phyloP scores from a whole-genome alignment of 2,113 vertebrate species.

The Chelonoidis abingdonii region DNA sequence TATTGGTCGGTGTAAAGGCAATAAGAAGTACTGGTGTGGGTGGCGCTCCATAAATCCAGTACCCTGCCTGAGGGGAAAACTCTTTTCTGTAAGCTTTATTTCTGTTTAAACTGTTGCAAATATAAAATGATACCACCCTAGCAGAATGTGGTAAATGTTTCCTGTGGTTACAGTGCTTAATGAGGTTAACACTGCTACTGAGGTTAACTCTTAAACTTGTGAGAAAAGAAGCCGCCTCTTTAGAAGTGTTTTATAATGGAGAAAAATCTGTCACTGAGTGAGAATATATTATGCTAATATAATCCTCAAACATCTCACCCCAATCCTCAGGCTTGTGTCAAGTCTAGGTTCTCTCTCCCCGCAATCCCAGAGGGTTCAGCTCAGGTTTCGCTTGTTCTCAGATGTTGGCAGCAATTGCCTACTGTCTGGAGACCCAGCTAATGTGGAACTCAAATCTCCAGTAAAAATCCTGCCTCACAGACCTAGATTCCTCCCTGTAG shows the following conservation, averaged over 20 bases:
- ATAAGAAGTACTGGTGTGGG: accelerated
- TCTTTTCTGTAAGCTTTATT: background rate
- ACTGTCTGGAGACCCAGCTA: background rate
- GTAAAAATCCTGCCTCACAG: background rate
- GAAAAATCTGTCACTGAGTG: background rate
- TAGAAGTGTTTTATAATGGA: background rate
- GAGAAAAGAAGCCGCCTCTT: background rate
- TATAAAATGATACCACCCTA: background rate
- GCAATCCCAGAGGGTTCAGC: background rate
- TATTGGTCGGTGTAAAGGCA: background rate
- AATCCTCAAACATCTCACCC: background rate
- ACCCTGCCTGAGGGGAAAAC: background rate
- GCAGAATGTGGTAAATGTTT: conserved; percentile 20
- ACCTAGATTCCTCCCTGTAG: background rate
- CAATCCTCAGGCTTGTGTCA: background rate
- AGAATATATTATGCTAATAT: background rate
- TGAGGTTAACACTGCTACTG: conserved; percentile 57
- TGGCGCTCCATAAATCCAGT: background rate
- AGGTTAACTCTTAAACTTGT: conserved; percentile 33
- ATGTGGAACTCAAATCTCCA: background rate
- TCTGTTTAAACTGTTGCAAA: background rate
- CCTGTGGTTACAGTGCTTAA: conserved; percentile 58
- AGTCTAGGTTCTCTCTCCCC: accelerated
- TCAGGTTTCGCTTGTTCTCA: background rate
- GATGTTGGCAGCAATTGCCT: background rate